These are phyloP conservation scores for Dipodomys merriami DNA, from an alignment of 2,113 vertebrate genomes.

Conservation along the genomic window DNA sequence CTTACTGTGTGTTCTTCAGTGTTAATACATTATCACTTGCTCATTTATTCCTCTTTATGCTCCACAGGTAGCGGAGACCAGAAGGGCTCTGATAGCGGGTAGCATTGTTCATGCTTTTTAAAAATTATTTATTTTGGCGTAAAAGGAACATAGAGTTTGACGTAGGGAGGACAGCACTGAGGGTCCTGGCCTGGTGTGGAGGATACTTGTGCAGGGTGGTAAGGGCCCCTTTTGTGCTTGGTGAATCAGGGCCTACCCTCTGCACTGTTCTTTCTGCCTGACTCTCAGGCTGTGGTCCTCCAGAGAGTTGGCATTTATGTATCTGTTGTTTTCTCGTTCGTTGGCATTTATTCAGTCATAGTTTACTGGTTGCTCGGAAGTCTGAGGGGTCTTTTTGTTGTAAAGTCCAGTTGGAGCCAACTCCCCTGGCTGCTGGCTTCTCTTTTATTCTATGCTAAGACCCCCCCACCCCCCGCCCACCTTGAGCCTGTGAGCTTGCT, in stretches of 20 bases:
- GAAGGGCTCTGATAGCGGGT: neutral
- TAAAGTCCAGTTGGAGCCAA: neutral
- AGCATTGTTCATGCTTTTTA: neutral
- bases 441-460: neutral
- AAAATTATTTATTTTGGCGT: neutral
- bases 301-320: neutral
- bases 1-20: neutral
- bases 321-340: neutral
- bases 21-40: neutral
- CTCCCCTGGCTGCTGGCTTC: neutral
- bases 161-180: neutral
- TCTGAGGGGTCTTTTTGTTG: neutral
- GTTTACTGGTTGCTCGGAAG: neutral
- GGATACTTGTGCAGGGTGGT: too few species aligned
- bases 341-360: slow-evolving; percentile 17
- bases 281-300: neutral
- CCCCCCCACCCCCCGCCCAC: neutral
- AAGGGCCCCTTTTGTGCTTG: too few species aligned
- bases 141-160: neutral
- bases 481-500: neutral
- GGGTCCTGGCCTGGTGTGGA: too few species aligned
- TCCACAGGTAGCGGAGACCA: neutral
- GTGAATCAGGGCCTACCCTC: neutral
- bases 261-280: rapidly evolving
- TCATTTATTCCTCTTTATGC: neutral